phyloP scores from a whole-genome alignment of 1,140 invertebrate species.

The Ceratosolen fusciceps region DNA sequence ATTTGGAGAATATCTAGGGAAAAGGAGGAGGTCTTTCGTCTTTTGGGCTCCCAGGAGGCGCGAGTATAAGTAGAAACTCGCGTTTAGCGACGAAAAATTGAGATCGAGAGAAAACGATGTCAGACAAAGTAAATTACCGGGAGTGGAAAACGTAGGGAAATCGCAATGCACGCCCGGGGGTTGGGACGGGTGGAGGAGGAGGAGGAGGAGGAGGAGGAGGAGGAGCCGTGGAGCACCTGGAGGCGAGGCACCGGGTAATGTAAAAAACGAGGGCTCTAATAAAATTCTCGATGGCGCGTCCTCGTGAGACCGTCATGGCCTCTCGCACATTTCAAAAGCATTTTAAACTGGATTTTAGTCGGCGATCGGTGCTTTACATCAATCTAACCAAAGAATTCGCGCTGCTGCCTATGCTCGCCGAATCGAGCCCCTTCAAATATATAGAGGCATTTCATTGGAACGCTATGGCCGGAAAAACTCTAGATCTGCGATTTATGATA shows the following conservation, averaged over 20 bases:
- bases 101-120: slow-evolving; percentile 28
- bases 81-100: slow-evolving; percentile 46
- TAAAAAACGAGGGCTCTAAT: slow-evolving; percentile 15
- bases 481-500: too few relatives aligned
- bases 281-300: slow-evolving; percentile 13
- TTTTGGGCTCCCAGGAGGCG: slow-evolving; percentile 33
- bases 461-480: too few relatives aligned
- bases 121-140: slow-evolving; percentile 28
- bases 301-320: slow-evolving; percentile 24
- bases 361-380: slow-evolving; percentile 57
- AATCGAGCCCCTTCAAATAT: slow-evolving; percentile 57
- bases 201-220: too few relatives aligned
- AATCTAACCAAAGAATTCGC: slow-evolving; percentile 47
- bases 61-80: slow-evolving; percentile 7
- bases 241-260: background rate
- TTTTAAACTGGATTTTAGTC: slow-evolving; percentile 56
- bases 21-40: slow-evolving; percentile 19
- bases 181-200: too few relatives aligned
- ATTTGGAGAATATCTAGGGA: slow-evolving; percentile 29
- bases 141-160: slow-evolving; percentile 6
- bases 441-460: too few relatives aligned
- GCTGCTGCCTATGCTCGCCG: slow-evolving; percentile 50
- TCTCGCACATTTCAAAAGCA: slow-evolving; percentile 10
- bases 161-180: background rate
- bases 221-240: too few relatives aligned